Conservation (phyloP, 92 coral and sea anemone species). For the Bergia sp. region DNA sequence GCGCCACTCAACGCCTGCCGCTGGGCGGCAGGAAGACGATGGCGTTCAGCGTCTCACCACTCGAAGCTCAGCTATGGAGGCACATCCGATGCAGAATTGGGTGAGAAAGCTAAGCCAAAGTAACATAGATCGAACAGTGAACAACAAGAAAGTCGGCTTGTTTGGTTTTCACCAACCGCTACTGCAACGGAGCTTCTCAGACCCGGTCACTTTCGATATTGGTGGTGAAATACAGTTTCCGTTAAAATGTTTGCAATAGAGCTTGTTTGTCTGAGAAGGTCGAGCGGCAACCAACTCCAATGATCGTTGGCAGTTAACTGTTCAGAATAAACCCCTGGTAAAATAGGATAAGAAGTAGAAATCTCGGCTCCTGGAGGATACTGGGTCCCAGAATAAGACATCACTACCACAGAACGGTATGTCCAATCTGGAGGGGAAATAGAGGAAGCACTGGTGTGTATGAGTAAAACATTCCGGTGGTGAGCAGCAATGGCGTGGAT, state of each 20-base stretch:
- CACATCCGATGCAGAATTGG: slow-evolving; percentile 65
- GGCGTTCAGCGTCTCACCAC: slow-evolving; percentile 44
- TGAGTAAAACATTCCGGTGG: too few relatives aligned
- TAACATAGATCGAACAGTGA: not conserved
- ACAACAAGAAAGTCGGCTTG: not conserved
- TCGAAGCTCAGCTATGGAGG: slow-evolving; percentile 77
- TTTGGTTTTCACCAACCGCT: not conserved
- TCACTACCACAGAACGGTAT: not conserved
- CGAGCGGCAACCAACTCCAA: not conserved
- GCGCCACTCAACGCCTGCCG: slow-evolving; percentile 80
- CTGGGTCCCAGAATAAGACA: not conserved
- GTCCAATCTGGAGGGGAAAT: not conserved
- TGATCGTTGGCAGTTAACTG: not conserved
- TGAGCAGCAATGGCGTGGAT: too few relatives aligned
- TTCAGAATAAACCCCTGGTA: not conserved
- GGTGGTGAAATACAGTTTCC: not conserved
- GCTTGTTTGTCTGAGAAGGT: too few relatives aligned
- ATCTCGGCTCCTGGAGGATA: not conserved
- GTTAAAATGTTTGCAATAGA: too few relatives aligned
- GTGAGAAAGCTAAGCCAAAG: slow-evolving; percentile 18
- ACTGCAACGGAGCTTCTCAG: not conserved
- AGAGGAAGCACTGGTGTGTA: too few relatives aligned
- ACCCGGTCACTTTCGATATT: not conserved
- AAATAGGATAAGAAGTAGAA: not conserved
- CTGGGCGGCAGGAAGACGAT: slow-evolving; percentile 71